Evolutionary conservation across 2,888 invertebrate genomes (phyloP), one percentile per base, ranked within the genome.

Genomic region (Rhaphigaster nebulosa): DNA sequence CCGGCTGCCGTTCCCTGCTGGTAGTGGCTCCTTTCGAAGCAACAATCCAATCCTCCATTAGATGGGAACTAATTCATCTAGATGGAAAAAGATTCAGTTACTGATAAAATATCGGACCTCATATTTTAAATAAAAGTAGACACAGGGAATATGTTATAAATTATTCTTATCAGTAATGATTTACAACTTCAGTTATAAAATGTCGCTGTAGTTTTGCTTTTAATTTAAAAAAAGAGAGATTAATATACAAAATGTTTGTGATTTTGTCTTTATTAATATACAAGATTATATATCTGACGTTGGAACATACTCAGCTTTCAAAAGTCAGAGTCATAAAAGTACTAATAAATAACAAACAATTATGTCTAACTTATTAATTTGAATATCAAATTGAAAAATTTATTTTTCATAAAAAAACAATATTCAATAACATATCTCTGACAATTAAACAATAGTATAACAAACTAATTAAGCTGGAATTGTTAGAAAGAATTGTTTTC

Each of bases 11-110:
- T 92, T 95, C 94, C 92, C 94, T 94, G 92, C 94, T 94, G 89
- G 95, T 94, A 87, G 95, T 94, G 54, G 97, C 96, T 93, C 96
- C 96, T 93, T 97, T 97, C 90, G 98, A 94, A 50, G 97, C 97
- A 90, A 96, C 95, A 92, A 98, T 95, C 98, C 98, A 98, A 93
- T 97, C 96, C 94, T 98, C 98, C 98, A 98, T 98, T 93, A 92
- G 91, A 91, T 90, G 91, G 87, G 87, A 89, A 90, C 91, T 89
- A 89, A 91, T 91, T 92, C 91, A 92, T 92, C 93, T 93, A 92
- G 87, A 92, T 90, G 50, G 88, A 88, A 52, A 90, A 91, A 52
- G 3, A 84, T 50, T 84, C 23, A 13, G n/a, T 84, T 84, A 84
- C 26, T 84, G 84, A 38, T 38, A 84, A 52, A 88, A 34, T 76